Percentiles rank a stretch among this genome's conserved stretches.
phyloP scores from a whole-genome alignment of 2,888 invertebrate genomes.

The Rapana venosa region DNA sequence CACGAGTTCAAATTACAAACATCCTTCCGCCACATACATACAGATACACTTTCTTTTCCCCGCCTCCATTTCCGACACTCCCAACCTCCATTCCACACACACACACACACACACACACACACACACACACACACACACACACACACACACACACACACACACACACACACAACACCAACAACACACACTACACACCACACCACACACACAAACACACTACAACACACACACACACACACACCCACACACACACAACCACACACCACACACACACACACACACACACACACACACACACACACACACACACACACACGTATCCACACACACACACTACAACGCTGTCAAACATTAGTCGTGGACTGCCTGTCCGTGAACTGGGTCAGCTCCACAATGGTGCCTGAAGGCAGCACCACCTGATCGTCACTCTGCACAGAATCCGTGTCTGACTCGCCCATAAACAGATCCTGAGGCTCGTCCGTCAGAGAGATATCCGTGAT shows the following conservation, averaged over 20 bases:
- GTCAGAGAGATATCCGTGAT: conserved; percentile 68
- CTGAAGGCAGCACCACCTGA: conserved; percentile 50
- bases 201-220: no score
- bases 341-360: conserved; percentile 38
- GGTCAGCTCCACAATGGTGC: conserved; percentile 60
- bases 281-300: conserved; percentile 11
- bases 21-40: background rate
- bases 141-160: background rate
- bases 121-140: background rate
- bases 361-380: conserved; percentile 42
- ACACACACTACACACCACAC: background rate
- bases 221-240: conserved; percentile 1
- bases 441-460: conserved; percentile 61
- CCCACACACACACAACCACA: background rate
- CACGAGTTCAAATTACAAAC: background rate
- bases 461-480: conserved; percentile 60
- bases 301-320: background rate
- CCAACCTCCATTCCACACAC: background rate
- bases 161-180: background rate
- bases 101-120: background rate
- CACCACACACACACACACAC: background rate
- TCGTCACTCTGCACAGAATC: conserved; percentile 59
- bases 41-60: background rate
- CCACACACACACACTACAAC: background rate
- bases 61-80: background rate